Conservation (phyloP, 2,888 invertebrate genomes). For the Pediacus dermestoides region DNA sequence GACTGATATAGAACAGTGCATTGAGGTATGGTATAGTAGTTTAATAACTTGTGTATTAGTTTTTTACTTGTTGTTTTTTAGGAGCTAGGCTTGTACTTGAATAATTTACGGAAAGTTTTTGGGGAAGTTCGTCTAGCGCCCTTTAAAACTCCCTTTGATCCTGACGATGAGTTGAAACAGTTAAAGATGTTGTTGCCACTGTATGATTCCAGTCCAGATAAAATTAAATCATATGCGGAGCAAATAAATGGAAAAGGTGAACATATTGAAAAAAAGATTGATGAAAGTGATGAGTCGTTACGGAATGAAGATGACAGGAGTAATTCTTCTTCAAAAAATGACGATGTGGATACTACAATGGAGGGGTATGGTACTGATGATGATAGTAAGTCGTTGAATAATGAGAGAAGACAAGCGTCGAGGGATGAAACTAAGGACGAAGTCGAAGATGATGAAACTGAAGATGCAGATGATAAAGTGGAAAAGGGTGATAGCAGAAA, state of each 20-base stretch:
- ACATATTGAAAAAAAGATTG: constrained; percentile 8
- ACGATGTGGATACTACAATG: constrained; percentile 25
- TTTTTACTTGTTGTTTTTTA: constrained; percentile 37
- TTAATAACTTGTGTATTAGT: neutral
- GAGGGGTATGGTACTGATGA: constrained; percentile 43
- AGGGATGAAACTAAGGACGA: constrained; percentile 17
- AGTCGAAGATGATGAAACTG: constrained; percentile 28
- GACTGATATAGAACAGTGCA: constrained; percentile 59
- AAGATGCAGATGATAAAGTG: constrained; percentile 23
- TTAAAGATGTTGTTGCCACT: constrained; percentile 62
- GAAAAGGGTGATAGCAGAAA: neutral
- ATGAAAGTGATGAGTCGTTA: neutral
- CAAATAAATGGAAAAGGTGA: no score
- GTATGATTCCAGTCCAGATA: constrained; percentile 23
- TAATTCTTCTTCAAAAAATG: neutral
- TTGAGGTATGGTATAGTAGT: constrained; percentile 50
- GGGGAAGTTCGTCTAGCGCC: constrained; percentile 72
- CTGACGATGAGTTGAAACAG: constrained; percentile 59
- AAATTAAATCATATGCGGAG: no score
- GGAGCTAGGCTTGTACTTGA: constrained; percentile 75
- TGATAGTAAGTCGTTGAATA: constrained; percentile 25
- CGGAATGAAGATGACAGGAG: constrained; percentile 3
- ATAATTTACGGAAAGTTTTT: constrained; percentile 67
- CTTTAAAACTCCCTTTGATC: constrained; percentile 66
- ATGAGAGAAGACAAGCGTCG: constrained; percentile 20